Evolutionary conservation across 2,797 vertebrate species (phyloP).

Genomic region (Sebastolobus altivelis): DNA sequence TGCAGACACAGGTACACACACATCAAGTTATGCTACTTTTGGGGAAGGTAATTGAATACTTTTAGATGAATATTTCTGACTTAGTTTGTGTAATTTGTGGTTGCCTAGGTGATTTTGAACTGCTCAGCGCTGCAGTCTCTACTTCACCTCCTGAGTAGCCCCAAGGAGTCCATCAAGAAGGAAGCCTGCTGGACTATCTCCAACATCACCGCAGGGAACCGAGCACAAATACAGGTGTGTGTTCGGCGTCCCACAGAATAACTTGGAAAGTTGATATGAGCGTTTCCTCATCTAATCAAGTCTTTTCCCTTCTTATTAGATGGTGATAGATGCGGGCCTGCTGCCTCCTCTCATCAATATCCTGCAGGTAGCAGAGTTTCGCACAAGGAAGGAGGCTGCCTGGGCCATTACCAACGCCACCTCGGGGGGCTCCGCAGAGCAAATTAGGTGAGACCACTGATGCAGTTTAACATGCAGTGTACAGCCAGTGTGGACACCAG

Average conservation of each 20-base stretch:
- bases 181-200: slow-evolving; percentile 98
- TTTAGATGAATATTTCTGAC: not conserved
- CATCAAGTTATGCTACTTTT: not conserved
- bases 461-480: not conserved
- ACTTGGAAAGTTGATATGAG: not conserved
- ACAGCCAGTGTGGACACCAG: not conserved
- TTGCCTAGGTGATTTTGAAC: slow-evolving; percentile 93
- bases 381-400: slow-evolving; percentile 96
- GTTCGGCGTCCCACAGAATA: not conserved
- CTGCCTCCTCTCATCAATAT: slow-evolving; percentile 94
- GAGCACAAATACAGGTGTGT: slow-evolving; percentile 94
- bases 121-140: slow-evolving; percentile 96
- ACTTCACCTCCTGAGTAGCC: slow-evolving; percentile 93
- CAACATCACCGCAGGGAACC: slow-evolving; percentile 97
- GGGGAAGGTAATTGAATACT: not conserved
- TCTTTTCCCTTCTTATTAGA: slow-evolving; percentile 75
- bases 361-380: slow-evolving; percentile 97
- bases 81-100: slow-evolving; percentile 12
- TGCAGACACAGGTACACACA: slow-evolving; percentile 92
- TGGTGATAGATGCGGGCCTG: slow-evolving; percentile 94
- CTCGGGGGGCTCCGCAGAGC: slow-evolving; percentile 95
- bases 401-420: slow-evolving; percentile 98
- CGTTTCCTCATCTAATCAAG: not conserved
- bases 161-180: slow-evolving; percentile 96
- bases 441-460: slow-evolving; percentile 89